These are phyloP conservation scores for Xylocampa areola DNA, from an alignment of 2,888 invertebrate genomes.

Conservation along the genomic window DNA sequence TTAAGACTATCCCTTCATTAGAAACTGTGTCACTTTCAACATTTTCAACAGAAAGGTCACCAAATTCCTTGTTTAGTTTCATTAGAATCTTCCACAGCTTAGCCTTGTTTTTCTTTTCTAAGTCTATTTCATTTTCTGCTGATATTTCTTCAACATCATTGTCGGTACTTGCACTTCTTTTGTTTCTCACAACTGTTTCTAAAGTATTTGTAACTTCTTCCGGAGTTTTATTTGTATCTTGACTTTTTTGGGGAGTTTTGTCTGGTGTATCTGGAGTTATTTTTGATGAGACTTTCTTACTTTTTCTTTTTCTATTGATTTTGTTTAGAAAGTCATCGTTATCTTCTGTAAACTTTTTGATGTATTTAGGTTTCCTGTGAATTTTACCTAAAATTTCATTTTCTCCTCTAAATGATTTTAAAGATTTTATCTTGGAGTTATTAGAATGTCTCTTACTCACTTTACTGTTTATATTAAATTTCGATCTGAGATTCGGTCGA, in stretches of 20 bases:
- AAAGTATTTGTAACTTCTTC: slow-evolving; percentile 22
- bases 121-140: slow-evolving; percentile 72
- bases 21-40: slow-evolving; percentile 54
- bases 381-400: slow-evolving; percentile 21
- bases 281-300: slow-evolving; percentile 19
- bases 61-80: slow-evolving; percentile 70
- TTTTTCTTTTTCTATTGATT: slow-evolving; percentile 29
- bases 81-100: slow-evolving; percentile 72
- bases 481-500: slow-evolving; percentile 38
- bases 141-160: slow-evolving; percentile 55
- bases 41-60: slow-evolving; percentile 64
- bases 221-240: slow-evolving; percentile 34
- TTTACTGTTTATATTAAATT: slow-evolving; percentile 48
- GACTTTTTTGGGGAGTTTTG: slow-evolving; percentile 10
- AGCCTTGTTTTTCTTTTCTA: slow-evolving; percentile 59
- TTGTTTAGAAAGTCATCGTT: slow-evolving; percentile 41
- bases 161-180: slow-evolving; percentile 38
- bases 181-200: slow-evolving; percentile 38
- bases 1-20: slow-evolving; percentile 59
- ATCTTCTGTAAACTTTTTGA: slow-evolving; percentile 36
- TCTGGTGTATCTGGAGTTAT: slow-evolving; percentile 15
- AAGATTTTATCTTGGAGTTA: slow-evolving; percentile 27
- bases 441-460: slow-evolving; percentile 52
- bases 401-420: slow-evolving; percentile 17
- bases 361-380: slow-evolving; percentile 37